These are phyloP conservation scores for Thymelicus lineola DNA, from an alignment of 2,888 invertebrate species.

Conservation along the genomic window DNA sequence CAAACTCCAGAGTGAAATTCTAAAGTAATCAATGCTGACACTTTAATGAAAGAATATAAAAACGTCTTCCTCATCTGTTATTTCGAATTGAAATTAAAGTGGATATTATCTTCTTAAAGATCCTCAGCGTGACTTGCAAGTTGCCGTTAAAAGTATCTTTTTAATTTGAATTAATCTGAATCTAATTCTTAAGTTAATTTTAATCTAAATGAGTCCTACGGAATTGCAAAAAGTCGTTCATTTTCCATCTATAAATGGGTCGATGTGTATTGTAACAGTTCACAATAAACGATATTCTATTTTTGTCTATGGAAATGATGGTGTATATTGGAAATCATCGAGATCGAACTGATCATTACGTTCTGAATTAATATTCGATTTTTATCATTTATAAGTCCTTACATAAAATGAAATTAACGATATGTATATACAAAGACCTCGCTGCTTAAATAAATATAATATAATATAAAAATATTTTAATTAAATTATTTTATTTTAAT, in stretches of 20 bases:
- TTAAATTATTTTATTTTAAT: too few species aligned
- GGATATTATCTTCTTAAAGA: conserved; percentile 15
- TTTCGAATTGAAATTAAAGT: conserved; percentile 14
- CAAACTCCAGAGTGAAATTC: conserved; percentile 43
- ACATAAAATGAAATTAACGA: neutral
- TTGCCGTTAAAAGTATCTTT: conserved; percentile 6
- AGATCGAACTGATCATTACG: neutral
- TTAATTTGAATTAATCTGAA: conserved; percentile 10
- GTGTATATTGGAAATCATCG: conserved; percentile 15
- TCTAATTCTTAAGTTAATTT: neutral
- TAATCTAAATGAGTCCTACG: neutral
- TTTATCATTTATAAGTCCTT: neutral
- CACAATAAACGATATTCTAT: conserved; percentile 1
- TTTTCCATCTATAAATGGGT: neutral
- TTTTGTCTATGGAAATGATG: neutral
- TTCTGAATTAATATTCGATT: neutral
- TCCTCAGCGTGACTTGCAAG: neutral
- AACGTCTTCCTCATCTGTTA: conserved; percentile 3
- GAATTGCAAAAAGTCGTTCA: neutral
- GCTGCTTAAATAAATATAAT: too few species aligned
- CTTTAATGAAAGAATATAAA: conserved; percentile 37
- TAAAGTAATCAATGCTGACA: conserved; percentile 41
- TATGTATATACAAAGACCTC: too few species aligned
- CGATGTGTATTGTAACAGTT: conserved; percentile 7
- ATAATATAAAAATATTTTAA: too few species aligned